Evolutionary conservation across 2,797 vertebrate species (phyloP).

Genomic region (Bufotes viridis): DNA sequence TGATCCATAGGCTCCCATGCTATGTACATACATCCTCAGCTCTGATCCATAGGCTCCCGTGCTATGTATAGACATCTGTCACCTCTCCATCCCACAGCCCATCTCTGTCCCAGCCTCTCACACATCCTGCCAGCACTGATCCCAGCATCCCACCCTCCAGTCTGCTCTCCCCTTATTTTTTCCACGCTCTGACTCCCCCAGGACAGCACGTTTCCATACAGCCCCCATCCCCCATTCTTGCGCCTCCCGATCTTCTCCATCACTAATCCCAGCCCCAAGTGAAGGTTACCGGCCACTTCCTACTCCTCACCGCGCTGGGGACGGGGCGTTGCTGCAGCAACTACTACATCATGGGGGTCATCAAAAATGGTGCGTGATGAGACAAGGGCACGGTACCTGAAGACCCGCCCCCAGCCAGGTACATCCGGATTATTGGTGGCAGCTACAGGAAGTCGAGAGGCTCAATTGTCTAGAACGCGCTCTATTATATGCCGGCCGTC

Average conservation of each 20-base stretch:
- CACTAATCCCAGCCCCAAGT: conserved; percentile 66
- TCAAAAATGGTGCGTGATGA: conserved; percentile 63
- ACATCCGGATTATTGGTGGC: conserved; percentile 34
- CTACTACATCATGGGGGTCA: conserved; percentile 60
- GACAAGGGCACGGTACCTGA: conserved; percentile 58
- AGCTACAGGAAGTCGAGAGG: neutral
- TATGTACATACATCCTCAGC: no score
- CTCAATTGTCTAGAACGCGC: neutral
- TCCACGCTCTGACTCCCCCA: conserved; percentile 44
- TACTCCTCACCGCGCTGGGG: conserved; percentile 71
- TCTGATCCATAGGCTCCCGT: no score
- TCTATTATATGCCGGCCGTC: neutral
- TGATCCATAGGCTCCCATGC: no score
- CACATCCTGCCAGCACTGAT: no score
- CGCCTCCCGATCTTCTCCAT: conserved; percentile 61
- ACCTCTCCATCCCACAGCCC: no score
- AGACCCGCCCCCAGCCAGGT: conserved; percentile 12
- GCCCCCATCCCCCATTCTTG: conserved; percentile 36
- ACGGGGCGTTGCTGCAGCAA: conserved; percentile 78
- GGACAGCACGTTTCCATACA: conserved; percentile 51
- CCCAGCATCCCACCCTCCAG: conserved; percentile 71
- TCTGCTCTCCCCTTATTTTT: conserved; percentile 74
- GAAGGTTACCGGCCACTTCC: conserved; percentile 68
- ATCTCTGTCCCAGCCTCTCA: no score
- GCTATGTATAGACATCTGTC: no score